Base-by-base conservation (phyloP, 2,113 vertebrate genomes). In the Fulica atra region DNA sequence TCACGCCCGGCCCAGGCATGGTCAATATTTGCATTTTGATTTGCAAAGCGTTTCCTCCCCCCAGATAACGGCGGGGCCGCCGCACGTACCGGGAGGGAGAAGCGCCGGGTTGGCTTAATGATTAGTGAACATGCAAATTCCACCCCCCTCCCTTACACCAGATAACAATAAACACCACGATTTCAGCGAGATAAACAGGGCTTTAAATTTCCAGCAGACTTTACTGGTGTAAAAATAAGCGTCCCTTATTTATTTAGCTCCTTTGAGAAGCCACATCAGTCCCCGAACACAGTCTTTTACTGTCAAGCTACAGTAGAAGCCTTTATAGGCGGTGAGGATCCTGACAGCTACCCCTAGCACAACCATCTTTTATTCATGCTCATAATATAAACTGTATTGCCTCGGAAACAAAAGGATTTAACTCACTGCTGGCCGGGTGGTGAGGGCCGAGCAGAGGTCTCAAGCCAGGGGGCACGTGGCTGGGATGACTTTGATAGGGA, bases 331-430 rank as follows among this genome's bases (percentile, higher is more conserved):
- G 0, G 93, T 79, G 96, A 95, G 86, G 92, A 88, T 90, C 92
- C 97, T 97, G 97, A 98, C 97, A 98, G 97, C 96, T 95, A 89
- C 97, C 96, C 96, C 96, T 83, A 92, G 95, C 85, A 97, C 87
- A 57, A 93, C 97, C 98, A 98, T 98, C 97, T 98, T 98, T 98
- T 98, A 98, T 98, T 98, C 98, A 98, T 98, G 97, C 88, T 79
- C 71, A 89, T 95, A 95, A 97, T 95, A 97, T 96, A 96, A 97
- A 96, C 96, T 87, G 96, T 90, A 97, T 94, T 94, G 94, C 95
- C 97, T 97, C 94, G 31, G 96, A 95, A 95, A 97, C 95, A 97
- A 96, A 97, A 97, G 97, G 97, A 97, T 97, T 98, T 98, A 98
- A 98, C 98, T 97, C 97, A 13, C 76, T 86, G 73, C 93, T 82